Conservation (phyloP, 2,797 vertebrate species). For the Oceanodroma leucorhoa region DNA sequence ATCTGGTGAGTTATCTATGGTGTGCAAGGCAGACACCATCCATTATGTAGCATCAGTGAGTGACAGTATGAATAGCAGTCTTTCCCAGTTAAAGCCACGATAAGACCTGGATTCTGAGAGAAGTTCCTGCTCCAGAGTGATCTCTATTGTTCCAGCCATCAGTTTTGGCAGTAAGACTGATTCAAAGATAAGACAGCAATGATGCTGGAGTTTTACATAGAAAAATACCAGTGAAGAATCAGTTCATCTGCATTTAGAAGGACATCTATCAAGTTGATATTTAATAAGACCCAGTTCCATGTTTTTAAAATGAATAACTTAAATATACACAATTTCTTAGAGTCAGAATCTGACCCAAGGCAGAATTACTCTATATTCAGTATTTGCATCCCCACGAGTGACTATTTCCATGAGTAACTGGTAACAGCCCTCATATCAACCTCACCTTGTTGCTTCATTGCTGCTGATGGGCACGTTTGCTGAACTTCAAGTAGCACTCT, state of each 20-base stretch:
- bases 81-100: conserved; percentile 75
- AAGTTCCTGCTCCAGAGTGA: conserved; percentile 67
- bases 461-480: too few species aligned
- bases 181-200: conserved; percentile 78
- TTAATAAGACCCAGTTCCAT: neutral
- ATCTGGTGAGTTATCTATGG: conserved; percentile 83
- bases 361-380: neutral
- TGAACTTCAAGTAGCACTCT: neutral
- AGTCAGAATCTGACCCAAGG: neutral
- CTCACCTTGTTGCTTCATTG: neutral
- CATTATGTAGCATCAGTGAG: conserved; percentile 77
- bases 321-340: neutral
- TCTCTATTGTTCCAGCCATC: conserved; percentile 83
- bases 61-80: conserved; percentile 83
- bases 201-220: conserved; percentile 46
- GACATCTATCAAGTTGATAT: conserved; percentile 75
- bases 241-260: conserved; percentile 82
- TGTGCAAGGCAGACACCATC: conserved; percentile 79
- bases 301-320: neutral
- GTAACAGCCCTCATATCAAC: neutral
- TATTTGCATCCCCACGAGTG: neutral
- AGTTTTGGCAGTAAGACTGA: conserved; percentile 78
- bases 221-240: conserved; percentile 64
- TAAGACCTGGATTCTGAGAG: conserved; percentile 76
- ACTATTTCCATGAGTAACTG: neutral